phyloP scores from a whole-genome alignment of 2,113 vertebrate species.

The Cynoglossus semilaevis region DNA sequence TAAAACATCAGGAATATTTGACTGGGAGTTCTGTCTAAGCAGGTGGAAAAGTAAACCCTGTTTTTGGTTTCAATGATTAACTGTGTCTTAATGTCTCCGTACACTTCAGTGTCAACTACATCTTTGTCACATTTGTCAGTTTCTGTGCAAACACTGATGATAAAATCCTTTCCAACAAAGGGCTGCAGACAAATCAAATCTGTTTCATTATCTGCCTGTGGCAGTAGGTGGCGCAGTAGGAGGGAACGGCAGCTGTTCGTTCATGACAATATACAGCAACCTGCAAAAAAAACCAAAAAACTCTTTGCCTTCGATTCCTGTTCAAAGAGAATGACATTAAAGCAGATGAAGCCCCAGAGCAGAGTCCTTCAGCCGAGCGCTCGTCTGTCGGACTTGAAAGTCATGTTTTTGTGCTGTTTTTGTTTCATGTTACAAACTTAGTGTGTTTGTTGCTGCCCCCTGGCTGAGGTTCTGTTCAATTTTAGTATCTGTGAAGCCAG shows the following conservation, averaged over 20 bases:
- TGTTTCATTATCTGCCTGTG: no score
- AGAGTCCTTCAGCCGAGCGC: slow-evolving; percentile 45
- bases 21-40: no score
- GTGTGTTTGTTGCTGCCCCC: not conserved
- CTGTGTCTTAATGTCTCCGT: no score
- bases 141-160: no score
- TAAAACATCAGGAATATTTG: no score
- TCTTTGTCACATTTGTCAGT: no score
- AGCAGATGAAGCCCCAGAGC: slow-evolving; percentile 51
- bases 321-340: slow-evolving; percentile 73
- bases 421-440: slow-evolving; percentile 2
- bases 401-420: slow-evolving; percentile 29
- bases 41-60: no score
- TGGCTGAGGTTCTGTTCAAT: not conserved
- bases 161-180: no score
- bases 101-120: no score
- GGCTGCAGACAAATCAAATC: no score
- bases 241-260: slow-evolving; percentile 40
- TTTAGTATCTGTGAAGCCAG: not conserved
- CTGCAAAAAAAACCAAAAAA: slow-evolving; percentile 26
- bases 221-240: slow-evolving; percentile 15
- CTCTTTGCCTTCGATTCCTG: slow-evolving; percentile 40
- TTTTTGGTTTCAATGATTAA: no score
- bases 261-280: slow-evolving; percentile 47
- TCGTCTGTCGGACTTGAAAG: slow-evolving; percentile 41